phyloP scores from a whole-genome alignment of 1,140 invertebrate genomes.

The Lepeophtheirus salmonis region DNA sequence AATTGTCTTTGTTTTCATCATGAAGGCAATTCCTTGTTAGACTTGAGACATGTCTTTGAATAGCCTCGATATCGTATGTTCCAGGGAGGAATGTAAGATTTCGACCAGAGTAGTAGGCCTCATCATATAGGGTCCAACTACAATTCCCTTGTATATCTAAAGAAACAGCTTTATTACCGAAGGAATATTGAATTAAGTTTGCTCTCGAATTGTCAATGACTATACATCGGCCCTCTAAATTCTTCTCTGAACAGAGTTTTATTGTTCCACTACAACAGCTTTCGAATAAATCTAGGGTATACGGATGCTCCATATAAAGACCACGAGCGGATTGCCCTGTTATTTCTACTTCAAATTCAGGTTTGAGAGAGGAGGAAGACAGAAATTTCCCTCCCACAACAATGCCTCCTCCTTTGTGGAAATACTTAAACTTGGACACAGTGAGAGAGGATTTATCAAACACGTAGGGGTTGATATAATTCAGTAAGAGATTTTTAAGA shows the following conservation, averaged over 20 bases:
- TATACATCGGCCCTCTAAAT: slow-evolving; percentile 2
- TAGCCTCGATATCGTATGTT: not conserved
- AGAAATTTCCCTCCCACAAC: slow-evolving; percentile 6
- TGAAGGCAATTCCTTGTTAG: not conserved
- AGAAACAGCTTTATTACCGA: slow-evolving; percentile 6
- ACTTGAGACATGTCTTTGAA: not conserved
- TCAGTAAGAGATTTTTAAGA: slow-evolving; percentile 5
- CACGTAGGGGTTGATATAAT: not conserved
- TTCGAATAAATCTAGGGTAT: not conserved
- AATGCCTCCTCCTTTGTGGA: not conserved
- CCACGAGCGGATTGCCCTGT: slow-evolving; percentile 5
- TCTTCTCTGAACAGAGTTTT: slow-evolving; percentile 1
- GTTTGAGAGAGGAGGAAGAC: not conserved
- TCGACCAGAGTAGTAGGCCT: slow-evolving; percentile 3
- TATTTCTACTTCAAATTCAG: slow-evolving; percentile 11
- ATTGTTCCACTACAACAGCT: not conserved
- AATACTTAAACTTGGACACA: not conserved
- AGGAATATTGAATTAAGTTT: not conserved
- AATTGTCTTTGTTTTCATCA: too few relatives aligned
- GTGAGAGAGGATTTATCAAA: slow-evolving; percentile 11
- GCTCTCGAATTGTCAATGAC: not conserved
- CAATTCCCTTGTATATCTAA: not conserved
- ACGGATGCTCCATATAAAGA: not conserved
- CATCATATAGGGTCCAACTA: not conserved
- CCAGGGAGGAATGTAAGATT: slow-evolving; percentile 10